These are phyloP conservation scores for Nothoprocta perdicaria DNA, from an alignment of 2,113 vertebrate genomes.

Conservation along the genomic window DNA sequence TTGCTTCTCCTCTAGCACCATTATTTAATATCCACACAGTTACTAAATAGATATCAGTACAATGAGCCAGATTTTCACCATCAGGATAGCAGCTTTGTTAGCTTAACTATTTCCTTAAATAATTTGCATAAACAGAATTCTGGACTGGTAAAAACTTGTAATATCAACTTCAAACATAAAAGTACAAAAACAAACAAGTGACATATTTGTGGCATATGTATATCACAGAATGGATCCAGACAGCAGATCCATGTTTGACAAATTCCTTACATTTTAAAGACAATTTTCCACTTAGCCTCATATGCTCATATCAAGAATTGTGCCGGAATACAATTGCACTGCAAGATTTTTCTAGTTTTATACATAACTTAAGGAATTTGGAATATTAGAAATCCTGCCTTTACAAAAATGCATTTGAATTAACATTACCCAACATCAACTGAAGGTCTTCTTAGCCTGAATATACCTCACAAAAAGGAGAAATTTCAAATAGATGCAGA, in stretches of 20 bases:
- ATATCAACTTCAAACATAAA: neutral
- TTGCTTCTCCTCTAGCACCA: neutral
- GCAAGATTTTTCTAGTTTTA: neutral
- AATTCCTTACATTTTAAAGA: neutral
- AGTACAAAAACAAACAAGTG: too few species aligned
- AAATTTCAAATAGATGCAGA: neutral
- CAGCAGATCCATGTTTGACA: neutral
- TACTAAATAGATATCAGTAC: neutral
- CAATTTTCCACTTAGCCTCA: neutral
- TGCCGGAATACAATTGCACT: neutral
- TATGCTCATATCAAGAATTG: neutral
- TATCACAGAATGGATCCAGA: neutral
- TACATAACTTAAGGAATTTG: neutral
- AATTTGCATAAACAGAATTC: neutral
- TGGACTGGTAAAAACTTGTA: neutral
- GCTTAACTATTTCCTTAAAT: neutral
- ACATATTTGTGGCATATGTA: neutral
- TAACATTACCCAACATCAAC: neutral
- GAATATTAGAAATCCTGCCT: neutral
- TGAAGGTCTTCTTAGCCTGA: neutral
- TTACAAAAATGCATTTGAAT: neutral
- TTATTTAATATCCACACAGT: neutral
- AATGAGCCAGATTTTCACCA: neutral
- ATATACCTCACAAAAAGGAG: neutral
- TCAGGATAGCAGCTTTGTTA: neutral